These are phyloP conservation scores for Danio jaintianensis DNA, from an alignment of 2,797 vertebrate species.

Conservation along the genomic window DNA sequence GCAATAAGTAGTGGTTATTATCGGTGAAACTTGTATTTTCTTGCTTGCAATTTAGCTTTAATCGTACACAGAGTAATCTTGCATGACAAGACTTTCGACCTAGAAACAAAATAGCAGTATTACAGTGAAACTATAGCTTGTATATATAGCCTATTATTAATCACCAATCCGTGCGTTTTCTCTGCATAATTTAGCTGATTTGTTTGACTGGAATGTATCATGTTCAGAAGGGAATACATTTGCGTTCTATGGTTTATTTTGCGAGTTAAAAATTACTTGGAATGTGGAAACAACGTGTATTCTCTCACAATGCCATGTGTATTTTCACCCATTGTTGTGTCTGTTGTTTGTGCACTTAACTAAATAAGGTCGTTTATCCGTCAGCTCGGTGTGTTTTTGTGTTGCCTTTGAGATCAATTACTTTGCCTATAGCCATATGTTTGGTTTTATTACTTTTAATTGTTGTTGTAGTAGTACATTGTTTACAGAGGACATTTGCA, in stretches of 20 bases:
- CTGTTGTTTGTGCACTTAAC: not conserved
- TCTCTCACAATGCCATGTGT: not conserved
- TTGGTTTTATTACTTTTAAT: slow-evolving; percentile 1
- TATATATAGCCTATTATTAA: not conserved
- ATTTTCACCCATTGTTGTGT: not conserved
- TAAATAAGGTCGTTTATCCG: not conserved
- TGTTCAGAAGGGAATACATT: too few species aligned
- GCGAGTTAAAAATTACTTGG: not conserved
- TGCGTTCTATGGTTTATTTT: not conserved
- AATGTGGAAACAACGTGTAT: too few species aligned
- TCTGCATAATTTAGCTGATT: not conserved
- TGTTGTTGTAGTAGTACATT: not conserved
- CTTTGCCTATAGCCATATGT: not conserved
- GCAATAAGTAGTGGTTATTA: not conserved
- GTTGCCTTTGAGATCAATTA: not conserved
- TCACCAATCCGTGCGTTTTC: not conserved
- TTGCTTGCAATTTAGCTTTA: not conserved
- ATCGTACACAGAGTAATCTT: not conserved
- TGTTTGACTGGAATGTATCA: not conserved
- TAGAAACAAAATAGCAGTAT: not conserved
- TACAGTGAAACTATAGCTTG: not conserved
- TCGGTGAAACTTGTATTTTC: not conserved
- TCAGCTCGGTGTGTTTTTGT: not conserved
- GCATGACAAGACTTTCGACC: not conserved
- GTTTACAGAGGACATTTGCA: slow-evolving; percentile 15